Evolutionary conservation across 2,888 invertebrate species (phyloP), one percentile per base, ranked within the genome.

Genomic region (Mesorhabditis spiculigera): DNA sequence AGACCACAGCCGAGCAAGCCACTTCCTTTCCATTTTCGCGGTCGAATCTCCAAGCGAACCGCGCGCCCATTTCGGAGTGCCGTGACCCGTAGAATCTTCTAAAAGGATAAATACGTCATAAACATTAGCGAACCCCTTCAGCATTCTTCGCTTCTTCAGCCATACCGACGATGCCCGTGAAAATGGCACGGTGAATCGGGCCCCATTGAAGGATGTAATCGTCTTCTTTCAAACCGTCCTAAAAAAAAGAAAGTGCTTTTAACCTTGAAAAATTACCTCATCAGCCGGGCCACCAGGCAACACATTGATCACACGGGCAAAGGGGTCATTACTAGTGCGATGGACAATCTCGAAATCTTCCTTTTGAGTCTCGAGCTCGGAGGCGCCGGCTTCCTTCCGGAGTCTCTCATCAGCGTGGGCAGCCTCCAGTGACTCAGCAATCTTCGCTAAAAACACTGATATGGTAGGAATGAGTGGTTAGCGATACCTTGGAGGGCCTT

Each of bases 161-260:
- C 6, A 84, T 43, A 50, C 84, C 77, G 13, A 75, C 63, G 65
- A 85, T 67, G 41, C 75, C 73, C 3, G 65, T 45, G 71, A 78
- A 84, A 63, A 81, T 82, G 61, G 73, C 83, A 43, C 74, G 74
- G 68, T 84, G 83, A n/a, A 84, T 69, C 6, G 67, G 62, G 42
- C 83, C 84, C 68, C 79, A 84, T 70, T 84, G 84, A 65, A 84
- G 75, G 66, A 84, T 76, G 45, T 74, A 28, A 64, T 84, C 84
- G 16, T 73, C 80, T n/a, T 69, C 70, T 50, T 72, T 63, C 41
- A 84, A 70, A 16, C 79, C 78, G 45, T 68, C 77, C 41, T 28
- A 28, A 28, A 28, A 28, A 28, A 28, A 28, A 28, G 28, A 28
- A 28, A 28, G 3, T 28, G 28, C 28, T 28, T 28, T 28, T 28